Base-by-base conservation (phyloP, 2,797 vertebrate species). In the Aselliscus stoliczkanus region DNA sequence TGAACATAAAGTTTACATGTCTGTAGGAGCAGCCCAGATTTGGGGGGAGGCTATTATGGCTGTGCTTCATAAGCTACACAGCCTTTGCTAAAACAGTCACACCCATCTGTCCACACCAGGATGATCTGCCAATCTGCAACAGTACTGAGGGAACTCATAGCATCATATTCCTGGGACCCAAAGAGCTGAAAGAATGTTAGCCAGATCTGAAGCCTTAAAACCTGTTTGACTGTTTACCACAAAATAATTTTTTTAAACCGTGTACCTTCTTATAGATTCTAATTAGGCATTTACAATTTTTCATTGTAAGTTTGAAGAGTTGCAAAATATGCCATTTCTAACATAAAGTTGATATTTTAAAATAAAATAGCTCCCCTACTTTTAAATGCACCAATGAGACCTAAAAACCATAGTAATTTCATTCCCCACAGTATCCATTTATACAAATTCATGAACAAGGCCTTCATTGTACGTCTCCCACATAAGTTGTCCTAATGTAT, bases 311-410 rank as follows among this genome's bases (percentile, higher is more conserved):
- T 84, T 88, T 31, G 27, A 65, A 91, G 56, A 83, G 56, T 8
- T 73, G 50, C 13, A 88, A 69, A 60, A 65, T 52, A 88, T 81
- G 27, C 50, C n/a, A 81, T 58, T 90, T 87, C 67, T 88, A 52
- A 88, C 44, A 65, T n/a, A 83, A 75, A 79, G 27, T 17, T 90
- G n/a, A 75, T 29, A 85, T 60, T 91, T 84, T 65, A 93, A 93
- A 96, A 94, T 96, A 92, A 93, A 89, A 85, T 18, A 69, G 42
- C 67, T 91, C 31, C 37, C n/a, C 29, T 13, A 3, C 34, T 93
- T 88, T 91, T 81, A 93, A 88, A 75, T n/a, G 25, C 12, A 54
- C 29, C 39, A 75, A 44, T 31, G n/a, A 91, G 81, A 79, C 64
- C n/a, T 58, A 75, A 93, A 97, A 70, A 37, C 39, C 54, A 60